Base-by-base conservation (phyloP, 37 sponge, comb jelly and placozoan species). In the Chondrosia reniformis region DNA sequence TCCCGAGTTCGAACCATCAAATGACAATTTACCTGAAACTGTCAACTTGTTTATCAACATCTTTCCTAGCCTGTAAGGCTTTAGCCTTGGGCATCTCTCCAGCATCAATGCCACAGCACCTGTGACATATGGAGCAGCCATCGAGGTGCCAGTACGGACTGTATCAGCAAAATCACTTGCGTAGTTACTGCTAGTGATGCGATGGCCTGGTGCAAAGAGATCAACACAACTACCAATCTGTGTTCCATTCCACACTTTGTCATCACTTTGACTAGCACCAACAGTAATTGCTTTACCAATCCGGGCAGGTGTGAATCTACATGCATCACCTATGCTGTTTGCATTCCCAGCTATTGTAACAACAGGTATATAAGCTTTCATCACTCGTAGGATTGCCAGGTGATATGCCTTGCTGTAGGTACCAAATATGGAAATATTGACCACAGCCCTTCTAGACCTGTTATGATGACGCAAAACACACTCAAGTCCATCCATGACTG, bases 61-160 rank as follows among this genome's bases (percentile, higher is more conserved):
- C 40, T 25, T 56, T 15, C 57, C 36, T 0, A 79, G 63, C 52
- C 54, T 79, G 80, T 80, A 79, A 3, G 79, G 83, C 4, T 56
- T 58, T 33, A 90, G 7, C 0, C 40, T 65, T 2, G 90, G 83
- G 55, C 90, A 90, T n/a, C 78, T 69, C 69, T 90, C 75, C 33
- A 85, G 71, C 22, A 90, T 46, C 38, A 90, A 45, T 25, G 90
- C 86, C 1, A 90, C 12, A n/a, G 86, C 86, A 39, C 86, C 86
- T 25, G 79, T 74, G 30, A 90, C 90, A 64, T 74, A 76, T 38
- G 90, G 90, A 1, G 80, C 90, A 55, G 90, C 90, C 42, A 82
- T 61, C 12, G 90, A 90, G 0, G 67, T 67, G 0, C 87, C 87
- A 41, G 58, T 67, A 42, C 36, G 45, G 7, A 0, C 22, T 4